Percentiles rank a stretch among this genome's conserved stretches.
Evolutionary conservation across 2,797 vertebrate species (phyloP).

Genomic region (Sebastes cheni): DNA sequence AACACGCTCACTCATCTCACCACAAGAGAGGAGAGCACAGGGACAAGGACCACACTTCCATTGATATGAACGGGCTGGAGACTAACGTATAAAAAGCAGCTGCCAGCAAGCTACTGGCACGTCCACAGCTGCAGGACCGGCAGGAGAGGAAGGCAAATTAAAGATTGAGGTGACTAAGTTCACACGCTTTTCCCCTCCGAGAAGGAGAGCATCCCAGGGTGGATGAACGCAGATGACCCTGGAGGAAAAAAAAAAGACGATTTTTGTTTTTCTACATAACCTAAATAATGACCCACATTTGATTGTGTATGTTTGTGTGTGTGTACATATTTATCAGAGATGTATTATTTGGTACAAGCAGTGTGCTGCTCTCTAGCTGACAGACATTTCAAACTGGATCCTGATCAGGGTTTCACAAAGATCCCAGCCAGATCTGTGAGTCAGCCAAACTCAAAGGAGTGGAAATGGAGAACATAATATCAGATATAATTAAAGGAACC

Average conservation of each 20-base stretch:
- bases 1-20: conserved; percentile 71
- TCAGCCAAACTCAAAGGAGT: not conserved
- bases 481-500: conserved; percentile 3
- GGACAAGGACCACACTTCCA: conserved; percentile 91
- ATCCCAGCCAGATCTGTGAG: not conserved
- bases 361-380: conserved; percentile 13
- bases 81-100: conserved; percentile 88
- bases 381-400: not conserved
- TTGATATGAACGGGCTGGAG: conserved; percentile 96
- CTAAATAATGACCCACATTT: conserved; percentile 53
- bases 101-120: not conserved
- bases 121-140: conserved; percentile 11
- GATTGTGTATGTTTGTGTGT: conserved; percentile 58
- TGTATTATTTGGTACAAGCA: conserved; percentile 36
- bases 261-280: conserved; percentile 58
- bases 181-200: not conserved
- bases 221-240: conserved; percentile 4
- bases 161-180: conserved; percentile 5
- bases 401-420: not conserved
- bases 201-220: not conserved
- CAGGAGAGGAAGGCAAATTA: conserved; percentile 5
- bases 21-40: conserved; percentile 80
- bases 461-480: not conserved
- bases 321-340: conserved; percentile 60
- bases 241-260: conserved; percentile 4